Evolutionary conservation across 2,888 invertebrate species (phyloP), one percentile per base, ranked within the genome.

Genomic region (Callyntrura sp.): DNA sequence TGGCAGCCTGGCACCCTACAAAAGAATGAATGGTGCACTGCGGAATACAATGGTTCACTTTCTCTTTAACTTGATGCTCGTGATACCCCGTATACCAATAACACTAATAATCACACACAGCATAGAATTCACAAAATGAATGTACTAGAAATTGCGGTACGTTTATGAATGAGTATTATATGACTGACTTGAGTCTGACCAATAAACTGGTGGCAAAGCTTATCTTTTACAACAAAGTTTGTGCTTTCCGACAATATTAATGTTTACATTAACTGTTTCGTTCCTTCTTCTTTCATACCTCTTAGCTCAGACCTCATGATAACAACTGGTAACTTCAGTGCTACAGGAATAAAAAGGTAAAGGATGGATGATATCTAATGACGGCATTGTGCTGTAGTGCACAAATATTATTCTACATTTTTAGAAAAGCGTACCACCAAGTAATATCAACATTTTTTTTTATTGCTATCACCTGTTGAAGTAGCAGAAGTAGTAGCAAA

Each of bases 1-100:
- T 6, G 2, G 25, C 11, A 65, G 2, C 11, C 6, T 35, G 35
- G 35, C 35, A 35, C 35, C 35, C 35, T 35, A 35, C n/a, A 28
- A 35, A 68, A 14, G 35, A 43, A 68, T 68, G 43, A 43, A 68
- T 68, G 43, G n/a, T 1, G n/a, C 65, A 65, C 28, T 14, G 28
- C 60, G 23, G 73, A 84, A 73, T 73, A 84, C 11, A 57, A 9
- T 28, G 78, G 62, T 85, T 85, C 85, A 85, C 85, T 85, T 85
- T 85, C 85, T 76, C 85, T 85, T 85, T 78, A 85, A 78, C 78
- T 48, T 48, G 78, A 78, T 76, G 62, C 25, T 25, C 17, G 57
- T 62, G 62, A 62, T 62, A 62, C 25, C 62, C 14, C 51, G 14
- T 51, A 35, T 51, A 51, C 51, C 20, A 51, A 51, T 51, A 14